These are phyloP conservation scores for Chaenocephalus aceratus DNA, from an alignment of 2,113 vertebrate species.

Conservation along the genomic window DNA sequence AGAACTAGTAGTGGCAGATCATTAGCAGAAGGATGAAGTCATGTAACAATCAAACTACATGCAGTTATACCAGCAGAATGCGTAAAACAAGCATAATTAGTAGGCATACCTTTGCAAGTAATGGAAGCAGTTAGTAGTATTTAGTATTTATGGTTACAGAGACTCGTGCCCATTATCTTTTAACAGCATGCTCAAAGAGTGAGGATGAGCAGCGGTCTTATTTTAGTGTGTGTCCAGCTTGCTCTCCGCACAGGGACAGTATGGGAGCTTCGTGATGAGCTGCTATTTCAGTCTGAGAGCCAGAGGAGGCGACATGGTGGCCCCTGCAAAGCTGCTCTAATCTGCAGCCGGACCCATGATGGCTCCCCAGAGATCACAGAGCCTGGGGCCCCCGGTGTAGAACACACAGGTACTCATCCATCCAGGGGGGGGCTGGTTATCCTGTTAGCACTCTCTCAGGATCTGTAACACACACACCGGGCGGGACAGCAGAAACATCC, in stretches of 20 bases:
- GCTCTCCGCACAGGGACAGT: not conserved
- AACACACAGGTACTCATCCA: slow-evolving; percentile 14
- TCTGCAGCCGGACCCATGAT: slow-evolving; percentile 48
- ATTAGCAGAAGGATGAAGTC: no score
- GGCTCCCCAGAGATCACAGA: slow-evolving; percentile 30
- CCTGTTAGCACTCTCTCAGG: not conserved
- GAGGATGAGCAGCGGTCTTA: not conserved
- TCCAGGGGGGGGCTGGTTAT: not conserved
- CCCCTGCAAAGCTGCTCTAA: slow-evolving; percentile 56
- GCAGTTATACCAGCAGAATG: no score
- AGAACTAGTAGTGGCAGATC: not conserved
- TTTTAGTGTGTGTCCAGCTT: slow-evolving; percentile 5
- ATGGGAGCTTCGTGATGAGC: slow-evolving; percentile 39
- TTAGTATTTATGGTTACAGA: not conserved
- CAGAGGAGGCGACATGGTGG: slow-evolving; percentile 30
- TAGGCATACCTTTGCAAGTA: not conserved
- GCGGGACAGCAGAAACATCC: not conserved
- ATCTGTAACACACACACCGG: not conserved
- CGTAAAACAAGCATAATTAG: not conserved
- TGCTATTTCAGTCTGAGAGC: slow-evolving; percentile 43
- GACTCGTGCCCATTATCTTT: not conserved
- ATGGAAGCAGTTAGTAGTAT: not conserved
- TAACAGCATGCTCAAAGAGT: no score
- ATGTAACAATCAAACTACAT: no score
- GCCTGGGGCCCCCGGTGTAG: not conserved